phyloP scores from a whole-genome alignment of 2,113 vertebrate species.

The Archocentrus centrarchus region DNA sequence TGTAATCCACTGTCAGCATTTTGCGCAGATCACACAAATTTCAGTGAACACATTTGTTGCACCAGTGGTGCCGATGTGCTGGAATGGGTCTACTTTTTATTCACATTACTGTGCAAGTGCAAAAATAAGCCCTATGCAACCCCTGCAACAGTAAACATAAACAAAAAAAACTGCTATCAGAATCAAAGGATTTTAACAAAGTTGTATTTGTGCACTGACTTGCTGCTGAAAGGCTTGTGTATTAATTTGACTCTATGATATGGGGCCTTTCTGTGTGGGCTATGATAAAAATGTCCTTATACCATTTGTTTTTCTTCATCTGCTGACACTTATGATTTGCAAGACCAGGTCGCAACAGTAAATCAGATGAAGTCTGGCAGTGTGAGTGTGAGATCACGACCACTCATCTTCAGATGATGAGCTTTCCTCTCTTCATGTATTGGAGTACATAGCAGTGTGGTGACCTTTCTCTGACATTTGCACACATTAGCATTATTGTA shows the following conservation, averaged over 20 bases:
- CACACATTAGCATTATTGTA: constrained; percentile 28
- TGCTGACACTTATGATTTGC: neutral
- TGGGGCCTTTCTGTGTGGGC: too few species aligned
- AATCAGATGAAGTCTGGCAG: neutral
- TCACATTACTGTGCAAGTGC: neutral
- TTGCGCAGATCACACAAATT: neutral
- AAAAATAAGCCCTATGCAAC: neutral
- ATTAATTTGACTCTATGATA: neutral
- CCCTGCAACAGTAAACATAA: neutral
- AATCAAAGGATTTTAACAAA: neutral
- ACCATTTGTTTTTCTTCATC: neutral
- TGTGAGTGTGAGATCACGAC: neutral
- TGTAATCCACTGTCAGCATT: neutral
- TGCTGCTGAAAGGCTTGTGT: neutral
- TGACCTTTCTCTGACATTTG: constrained; percentile 56
- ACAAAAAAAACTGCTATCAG: neutral
- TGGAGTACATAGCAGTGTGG: neutral
- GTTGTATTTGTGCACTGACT: neutral
- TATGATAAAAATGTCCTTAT: neutral
- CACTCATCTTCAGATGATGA: constrained; percentile 4
- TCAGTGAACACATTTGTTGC: neutral
- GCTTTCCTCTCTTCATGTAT: neutral
- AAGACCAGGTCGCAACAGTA: neutral
- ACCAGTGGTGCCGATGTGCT: neutral
- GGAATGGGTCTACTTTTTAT: neutral